A percentile compares a stretch with the other conserved stretches of the same genome.
Evolutionary conservation across 2,113 vertebrate species (phyloP).

Genomic region (Cinclus cinclus): DNA sequence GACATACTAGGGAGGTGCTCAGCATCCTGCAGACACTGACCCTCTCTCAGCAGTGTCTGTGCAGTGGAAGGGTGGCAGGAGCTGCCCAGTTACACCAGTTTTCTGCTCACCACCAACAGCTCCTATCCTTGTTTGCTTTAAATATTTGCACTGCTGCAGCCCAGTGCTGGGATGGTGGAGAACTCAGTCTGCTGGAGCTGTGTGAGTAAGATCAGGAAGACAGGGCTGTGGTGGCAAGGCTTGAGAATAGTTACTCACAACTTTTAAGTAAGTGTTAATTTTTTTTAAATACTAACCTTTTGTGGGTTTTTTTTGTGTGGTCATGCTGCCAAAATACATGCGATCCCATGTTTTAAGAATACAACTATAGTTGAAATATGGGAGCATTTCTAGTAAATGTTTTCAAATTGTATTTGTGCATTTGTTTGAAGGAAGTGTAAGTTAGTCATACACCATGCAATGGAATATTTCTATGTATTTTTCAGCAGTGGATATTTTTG

Average conservation of each 20-base stretch:
- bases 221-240: background rate
- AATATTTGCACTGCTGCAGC: background rate
- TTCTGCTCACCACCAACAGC: background rate
- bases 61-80: background rate
- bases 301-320: background rate
- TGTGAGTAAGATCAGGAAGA: background rate
- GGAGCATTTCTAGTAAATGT: background rate
- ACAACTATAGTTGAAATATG: background rate
- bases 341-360: background rate
- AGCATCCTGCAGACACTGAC: background rate
- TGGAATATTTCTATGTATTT: background rate
- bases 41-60: background rate
- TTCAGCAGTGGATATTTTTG: background rate
- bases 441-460: fast-evolving
- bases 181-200: background rate
- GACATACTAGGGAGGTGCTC: background rate
- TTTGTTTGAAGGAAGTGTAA: background rate
- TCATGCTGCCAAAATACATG: background rate
- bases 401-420: background rate
- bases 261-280: background rate
- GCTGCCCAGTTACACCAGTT: background rate
- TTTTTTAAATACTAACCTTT: background rate
- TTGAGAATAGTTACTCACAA: background rate
- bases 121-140: background rate
- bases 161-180: background rate